These are phyloP conservation scores for Heloderma charlesbogerti DNA, from an alignment of 2,113 vertebrate genomes.

Conservation along the genomic window DNA sequence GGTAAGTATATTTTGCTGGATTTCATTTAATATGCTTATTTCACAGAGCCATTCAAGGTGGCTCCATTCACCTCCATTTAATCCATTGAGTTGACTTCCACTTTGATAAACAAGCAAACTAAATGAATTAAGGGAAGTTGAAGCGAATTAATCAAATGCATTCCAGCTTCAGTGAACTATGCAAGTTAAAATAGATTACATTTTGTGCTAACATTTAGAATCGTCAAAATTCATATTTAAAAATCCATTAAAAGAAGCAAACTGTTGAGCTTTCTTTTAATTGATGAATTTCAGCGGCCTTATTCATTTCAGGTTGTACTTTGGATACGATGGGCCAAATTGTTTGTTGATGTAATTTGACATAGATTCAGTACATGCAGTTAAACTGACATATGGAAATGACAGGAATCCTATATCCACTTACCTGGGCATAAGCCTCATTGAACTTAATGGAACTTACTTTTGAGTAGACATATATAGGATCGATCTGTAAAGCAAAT, in stretches of 20 bases:
- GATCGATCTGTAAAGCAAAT: background rate
- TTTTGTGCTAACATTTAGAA: conserved; percentile 29
- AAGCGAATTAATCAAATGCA: conserved; percentile 36
- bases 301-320: background rate
- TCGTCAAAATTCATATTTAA: conserved; percentile 27
- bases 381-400: background rate
- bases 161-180: conserved; percentile 40
- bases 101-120: conserved; percentile 36
- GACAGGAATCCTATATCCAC: background rate
- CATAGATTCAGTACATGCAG: background rate
- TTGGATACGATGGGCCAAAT: background rate
- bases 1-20: conserved; percentile 14
- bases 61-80: conserved; percentile 30
- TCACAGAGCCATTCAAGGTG: conserved; percentile 23
- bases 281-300: conserved; percentile 1
- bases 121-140: conserved; percentile 35
- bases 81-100: conserved; percentile 12
- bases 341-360: conserved; percentile 14
- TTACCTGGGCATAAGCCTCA: background rate
- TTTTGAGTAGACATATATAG: background rate
- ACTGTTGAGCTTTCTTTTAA: conserved; percentile 1
- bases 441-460: background rate
- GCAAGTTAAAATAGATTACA: conserved; percentile 31
- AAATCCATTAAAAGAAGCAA: conserved; percentile 32
- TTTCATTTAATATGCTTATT: conserved; percentile 30